Evolutionary conservation across 2,797 vertebrate species (phyloP).

Genomic region (Melanotaenia pygmaea): DNA sequence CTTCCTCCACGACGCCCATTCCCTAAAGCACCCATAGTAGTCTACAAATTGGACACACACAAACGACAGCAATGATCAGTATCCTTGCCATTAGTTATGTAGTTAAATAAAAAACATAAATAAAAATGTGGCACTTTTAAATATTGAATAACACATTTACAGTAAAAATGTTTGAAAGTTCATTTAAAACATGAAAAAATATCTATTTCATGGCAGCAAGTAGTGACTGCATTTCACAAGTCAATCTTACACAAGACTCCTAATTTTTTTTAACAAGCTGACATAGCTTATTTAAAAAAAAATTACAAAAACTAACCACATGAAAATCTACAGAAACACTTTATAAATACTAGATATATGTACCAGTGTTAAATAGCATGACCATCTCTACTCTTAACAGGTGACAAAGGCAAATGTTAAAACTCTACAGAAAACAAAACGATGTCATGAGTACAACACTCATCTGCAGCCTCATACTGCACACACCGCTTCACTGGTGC

Average conservation of each 20-base stretch:
- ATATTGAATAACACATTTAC: not conserved
- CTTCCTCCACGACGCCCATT: slow-evolving; percentile 91
- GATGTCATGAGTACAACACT: not conserved
- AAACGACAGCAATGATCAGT: slow-evolving; percentile 17
- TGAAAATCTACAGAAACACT: not conserved
- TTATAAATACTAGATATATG: too few relatives aligned
- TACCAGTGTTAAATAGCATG: too few relatives aligned
- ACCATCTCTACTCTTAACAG: too few relatives aligned
- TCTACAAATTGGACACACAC: slow-evolving; percentile 36
- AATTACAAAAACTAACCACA: not conserved
- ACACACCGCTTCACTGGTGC: not conserved
- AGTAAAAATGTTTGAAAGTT: not conserved
- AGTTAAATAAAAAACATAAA: slow-evolving; percentile 2
- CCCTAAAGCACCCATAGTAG: slow-evolving; percentile 88
- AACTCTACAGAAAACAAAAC: not conserved
- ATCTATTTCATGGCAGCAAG: not conserved
- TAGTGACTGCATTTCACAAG: not conserved
- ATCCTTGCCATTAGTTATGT: not conserved
- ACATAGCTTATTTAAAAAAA: not conserved
- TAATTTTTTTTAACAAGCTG: too few relatives aligned
- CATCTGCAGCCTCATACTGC: too few relatives aligned
- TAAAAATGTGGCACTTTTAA: not conserved
- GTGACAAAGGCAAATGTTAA: not conserved
- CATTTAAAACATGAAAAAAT: not conserved
- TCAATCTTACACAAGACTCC: not conserved